Evolutionary conservation across 2,113 vertebrate genomes (phyloP).

Genomic region (Lontra canadensis): DNA sequence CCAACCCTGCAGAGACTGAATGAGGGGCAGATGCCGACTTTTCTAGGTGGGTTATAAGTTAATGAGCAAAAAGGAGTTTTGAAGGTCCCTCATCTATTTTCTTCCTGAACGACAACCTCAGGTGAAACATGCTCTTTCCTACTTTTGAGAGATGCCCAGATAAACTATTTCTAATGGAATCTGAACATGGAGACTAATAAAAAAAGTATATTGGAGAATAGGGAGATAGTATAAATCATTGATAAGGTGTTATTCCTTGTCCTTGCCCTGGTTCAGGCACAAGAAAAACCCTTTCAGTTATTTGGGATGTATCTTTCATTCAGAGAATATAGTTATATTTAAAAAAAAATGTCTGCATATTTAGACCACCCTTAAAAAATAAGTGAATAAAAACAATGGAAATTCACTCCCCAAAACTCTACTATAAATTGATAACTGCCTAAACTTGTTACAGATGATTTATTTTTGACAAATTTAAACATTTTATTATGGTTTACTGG

Average conservation of each 20-base stretch:
- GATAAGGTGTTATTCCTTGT: not conserved
- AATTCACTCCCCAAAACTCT: not conserved
- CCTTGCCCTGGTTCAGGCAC: not conserved
- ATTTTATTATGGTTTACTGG: not conserved
- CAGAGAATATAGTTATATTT: not conserved
- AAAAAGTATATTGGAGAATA: not conserved
- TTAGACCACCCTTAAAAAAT: not conserved
- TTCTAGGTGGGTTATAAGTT: not conserved
- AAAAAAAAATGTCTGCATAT: not conserved
- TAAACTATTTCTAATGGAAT: not conserved
- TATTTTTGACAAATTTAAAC: not conserved
- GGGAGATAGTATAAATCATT: not conserved
- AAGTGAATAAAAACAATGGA: not conserved
- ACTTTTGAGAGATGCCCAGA: not conserved
- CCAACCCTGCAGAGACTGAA: not conserved
- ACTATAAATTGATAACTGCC: not conserved
- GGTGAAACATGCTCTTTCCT: not conserved
- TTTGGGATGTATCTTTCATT: not conserved
- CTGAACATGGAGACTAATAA: not conserved
- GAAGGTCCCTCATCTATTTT: not conserved
- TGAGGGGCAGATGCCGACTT: not conserved
- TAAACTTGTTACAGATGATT: not conserved
- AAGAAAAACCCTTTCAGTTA: not conserved
- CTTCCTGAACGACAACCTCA: not conserved
- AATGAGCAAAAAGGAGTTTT: not conserved